Conservation (phyloP, 1,140 invertebrate genomes). For the Drosophila suzukii region DNA sequence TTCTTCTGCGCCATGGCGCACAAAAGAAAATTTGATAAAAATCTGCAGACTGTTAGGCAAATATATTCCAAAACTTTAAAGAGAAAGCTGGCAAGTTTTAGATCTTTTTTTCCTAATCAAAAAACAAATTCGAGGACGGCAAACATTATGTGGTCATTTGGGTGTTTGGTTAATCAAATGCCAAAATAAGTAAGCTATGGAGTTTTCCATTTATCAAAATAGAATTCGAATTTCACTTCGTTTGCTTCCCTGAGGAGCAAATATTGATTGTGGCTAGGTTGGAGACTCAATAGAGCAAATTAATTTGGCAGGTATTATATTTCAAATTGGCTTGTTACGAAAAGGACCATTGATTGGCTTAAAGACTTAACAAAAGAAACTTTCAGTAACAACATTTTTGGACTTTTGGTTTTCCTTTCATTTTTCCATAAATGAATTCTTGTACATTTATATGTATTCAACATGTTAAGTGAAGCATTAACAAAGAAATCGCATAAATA, state of each 20-base stretch:
- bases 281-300: constrained; percentile 18
- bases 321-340: neutral
- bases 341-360: neutral
- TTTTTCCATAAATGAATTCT: neutral
- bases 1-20: constrained; percentile 42
- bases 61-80: constrained; percentile 35
- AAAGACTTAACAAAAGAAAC: neutral
- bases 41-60: constrained; percentile 42
- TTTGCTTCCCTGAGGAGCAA: neutral
- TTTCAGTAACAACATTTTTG: neutral
- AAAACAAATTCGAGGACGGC: neutral
- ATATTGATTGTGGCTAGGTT: neutral
- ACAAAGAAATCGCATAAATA: neutral
- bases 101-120: constrained; percentile 9
- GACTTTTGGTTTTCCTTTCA: neutral
- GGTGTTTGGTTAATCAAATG: neutral
- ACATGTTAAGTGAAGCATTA: neutral
- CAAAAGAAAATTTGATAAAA: constrained; percentile 57
- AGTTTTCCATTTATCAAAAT: neutral
- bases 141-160: neutral
- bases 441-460: neutral
- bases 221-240: neutral
- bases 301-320: constrained; percentile 27
- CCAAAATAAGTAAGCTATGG: neutral
- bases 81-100: constrained; percentile 11